A percentile compares a stretch with the other conserved stretches of the same genome.
Conservation (phyloP, 30 jellyfish, hydroid and myxozoan species). For the Aurelia coerulea region DNA sequence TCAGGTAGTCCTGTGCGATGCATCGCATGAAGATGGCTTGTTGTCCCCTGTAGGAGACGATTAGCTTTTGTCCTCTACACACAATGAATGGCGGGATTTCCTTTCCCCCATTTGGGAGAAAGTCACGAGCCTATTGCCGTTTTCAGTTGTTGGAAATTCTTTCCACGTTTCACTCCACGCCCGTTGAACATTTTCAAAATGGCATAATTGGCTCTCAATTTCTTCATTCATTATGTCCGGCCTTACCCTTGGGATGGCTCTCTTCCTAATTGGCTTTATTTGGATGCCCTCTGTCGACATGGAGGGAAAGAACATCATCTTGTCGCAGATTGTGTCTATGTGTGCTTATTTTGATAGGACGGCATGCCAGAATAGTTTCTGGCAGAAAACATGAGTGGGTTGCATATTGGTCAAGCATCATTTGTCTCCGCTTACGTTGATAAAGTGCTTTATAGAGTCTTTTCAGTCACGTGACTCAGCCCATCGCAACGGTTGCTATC, state of each 20-base stretch:
- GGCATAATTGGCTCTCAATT: not conserved
- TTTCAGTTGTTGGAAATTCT: not conserved
- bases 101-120: not conserved
- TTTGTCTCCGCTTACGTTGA: too few relatives aligned
- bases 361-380: too few relatives aligned
- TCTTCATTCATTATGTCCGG: not conserved
- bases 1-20: too few relatives aligned
- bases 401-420: too few relatives aligned
- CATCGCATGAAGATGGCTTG: not conserved
- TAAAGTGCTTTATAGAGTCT: too few relatives aligned
- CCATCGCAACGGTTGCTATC: too few relatives aligned
- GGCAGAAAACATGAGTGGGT: too few relatives aligned
- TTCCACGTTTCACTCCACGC: constrained; percentile 1
- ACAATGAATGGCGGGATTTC: constrained; percentile 3
- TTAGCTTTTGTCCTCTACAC: not conserved
- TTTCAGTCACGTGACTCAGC: too few relatives aligned
- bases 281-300: too few relatives aligned
- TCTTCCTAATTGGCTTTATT: not conserved
- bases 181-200: not conserved
- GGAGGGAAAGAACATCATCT: too few relatives aligned
- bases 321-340: too few relatives aligned
- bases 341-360: too few relatives aligned
- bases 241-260: not conserved
- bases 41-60: constrained; percentile 5
- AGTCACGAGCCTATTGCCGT: not conserved